phyloP scores from a whole-genome alignment of 2,113 vertebrate species.

The Sinocyclocheilus anophthalmus region DNA sequence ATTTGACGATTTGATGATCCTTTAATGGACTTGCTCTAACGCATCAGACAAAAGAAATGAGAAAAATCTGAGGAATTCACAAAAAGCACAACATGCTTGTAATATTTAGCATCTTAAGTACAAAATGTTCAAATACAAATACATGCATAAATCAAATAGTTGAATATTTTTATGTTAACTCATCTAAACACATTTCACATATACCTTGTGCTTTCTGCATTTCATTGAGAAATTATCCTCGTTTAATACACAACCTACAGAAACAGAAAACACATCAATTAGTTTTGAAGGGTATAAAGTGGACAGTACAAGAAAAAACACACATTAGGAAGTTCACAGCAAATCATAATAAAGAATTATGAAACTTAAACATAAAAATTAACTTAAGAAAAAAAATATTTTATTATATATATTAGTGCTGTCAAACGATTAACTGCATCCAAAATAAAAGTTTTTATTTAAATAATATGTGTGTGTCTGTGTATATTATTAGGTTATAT shows the following conservation, averaged over 20 bases:
- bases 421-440: no score
- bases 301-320: neutral
- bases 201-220: slow-evolving; percentile 81
- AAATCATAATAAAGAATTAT: no score
- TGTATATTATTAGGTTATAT: no score
- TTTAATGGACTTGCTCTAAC: slow-evolving; percentile 76
- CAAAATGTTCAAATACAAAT: neutral
- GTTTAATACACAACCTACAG: slow-evolving; percentile 74
- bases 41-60: neutral
- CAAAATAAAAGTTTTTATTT: no score
- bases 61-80: neutral
- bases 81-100: neutral
- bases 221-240: slow-evolving; percentile 82
- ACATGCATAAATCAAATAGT: neutral
- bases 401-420: no score
- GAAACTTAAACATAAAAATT: no score
- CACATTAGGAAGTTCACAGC: no score
- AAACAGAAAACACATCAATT: slow-evolving; percentile 44
- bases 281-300: neutral
- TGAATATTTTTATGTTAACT: neutral
- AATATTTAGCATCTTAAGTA: neutral
- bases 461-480: no score
- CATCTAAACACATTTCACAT: neutral
- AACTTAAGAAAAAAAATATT: no score
- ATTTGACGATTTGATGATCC: slow-evolving; percentile 58